These are phyloP conservation scores for Idaea aversata DNA, from an alignment of 2,888 invertebrate species.

Conservation along the genomic window DNA sequence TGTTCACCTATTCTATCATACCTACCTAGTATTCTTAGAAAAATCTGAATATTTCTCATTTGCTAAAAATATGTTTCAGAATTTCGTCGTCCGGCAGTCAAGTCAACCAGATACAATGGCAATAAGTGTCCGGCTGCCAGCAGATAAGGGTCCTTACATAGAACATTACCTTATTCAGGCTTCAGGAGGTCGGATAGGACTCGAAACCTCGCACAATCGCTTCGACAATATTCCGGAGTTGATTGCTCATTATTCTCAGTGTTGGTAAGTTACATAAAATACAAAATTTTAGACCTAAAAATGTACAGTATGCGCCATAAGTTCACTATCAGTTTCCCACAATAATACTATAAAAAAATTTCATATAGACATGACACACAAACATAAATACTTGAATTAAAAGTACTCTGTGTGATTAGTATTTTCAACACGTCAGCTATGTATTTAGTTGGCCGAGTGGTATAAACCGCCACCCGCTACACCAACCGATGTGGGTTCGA, in stretches of 20 bases:
- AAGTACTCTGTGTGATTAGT: too few species aligned
- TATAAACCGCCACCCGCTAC: too few species aligned
- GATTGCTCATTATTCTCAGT: slow-evolving; percentile 95
- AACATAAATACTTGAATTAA: too few species aligned
- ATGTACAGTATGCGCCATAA: not conserved
- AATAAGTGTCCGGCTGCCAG: slow-evolving; percentile 93
- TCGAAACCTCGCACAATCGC: slow-evolving; percentile 96
- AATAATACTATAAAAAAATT: too few species aligned
- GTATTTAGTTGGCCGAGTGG: too few species aligned
- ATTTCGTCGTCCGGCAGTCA: slow-evolving; percentile 96
- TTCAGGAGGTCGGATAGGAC: slow-evolving; percentile 87
- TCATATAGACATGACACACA: too few species aligned
- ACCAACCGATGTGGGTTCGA: too few species aligned
- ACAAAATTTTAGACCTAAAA: not conserved
- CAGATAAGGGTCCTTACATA: slow-evolving; percentile 93
- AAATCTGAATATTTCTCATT: not conserved
- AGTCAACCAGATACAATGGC: slow-evolving; percentile 97
- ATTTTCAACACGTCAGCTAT: too few species aligned
- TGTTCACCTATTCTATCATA: not conserved
- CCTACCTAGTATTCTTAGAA: not conserved
- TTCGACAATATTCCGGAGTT: slow-evolving; percentile 96
- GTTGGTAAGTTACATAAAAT: slow-evolving; percentile 82
- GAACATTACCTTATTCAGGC: slow-evolving; percentile 98
- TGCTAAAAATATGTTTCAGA: slow-evolving; percentile 77
- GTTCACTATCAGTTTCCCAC: too few species aligned